Conservation (phyloP, 2,888 invertebrate genomes). For the Petrophora chlorosata region DNA sequence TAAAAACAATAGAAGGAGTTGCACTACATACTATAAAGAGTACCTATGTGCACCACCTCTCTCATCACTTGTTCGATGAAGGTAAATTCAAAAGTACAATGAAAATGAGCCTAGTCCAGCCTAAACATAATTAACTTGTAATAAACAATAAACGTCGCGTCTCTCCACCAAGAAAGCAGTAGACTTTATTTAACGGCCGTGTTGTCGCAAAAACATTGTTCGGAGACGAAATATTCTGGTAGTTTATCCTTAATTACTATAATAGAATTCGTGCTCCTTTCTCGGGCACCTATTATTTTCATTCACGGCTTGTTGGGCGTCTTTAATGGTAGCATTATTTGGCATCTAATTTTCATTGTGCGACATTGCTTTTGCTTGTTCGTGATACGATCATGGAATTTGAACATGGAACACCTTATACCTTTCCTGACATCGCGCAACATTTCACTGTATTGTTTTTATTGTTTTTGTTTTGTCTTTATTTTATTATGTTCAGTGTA, state of each 20-base stretch:
- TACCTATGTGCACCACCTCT: too few relatives aligned
- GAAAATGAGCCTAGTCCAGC: too few relatives aligned
- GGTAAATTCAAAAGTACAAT: too few relatives aligned
- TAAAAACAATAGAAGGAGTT: too few relatives aligned
- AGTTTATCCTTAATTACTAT: conserved; percentile 66
- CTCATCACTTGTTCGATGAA: too few relatives aligned
- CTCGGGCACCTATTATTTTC: conserved; percentile 58
- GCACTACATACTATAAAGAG: too few relatives aligned
- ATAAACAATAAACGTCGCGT: too few relatives aligned
- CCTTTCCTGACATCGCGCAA: too few relatives aligned
- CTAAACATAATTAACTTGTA: conserved; percentile 20
- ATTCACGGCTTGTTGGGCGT: conserved; percentile 69
- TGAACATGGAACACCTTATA: too few relatives aligned
- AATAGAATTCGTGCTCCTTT: conserved; percentile 59
- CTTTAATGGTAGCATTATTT: conserved; percentile 50
- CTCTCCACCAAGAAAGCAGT: conserved; percentile 18
- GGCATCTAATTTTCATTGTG: conserved; percentile 55
- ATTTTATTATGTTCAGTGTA: too few relatives aligned
- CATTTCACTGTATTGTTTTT: too few relatives aligned
- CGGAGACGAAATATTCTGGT: conserved; percentile 53
- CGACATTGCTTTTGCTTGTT: conserved; percentile 52
- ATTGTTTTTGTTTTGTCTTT: too few relatives aligned
- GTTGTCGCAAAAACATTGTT: conserved; percentile 61
- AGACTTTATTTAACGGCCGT: conserved; percentile 52
- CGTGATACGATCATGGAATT: conserved; percentile 31